Conservation (phyloP, 1,140 invertebrate genomes). For the Elymnias hypermnestra region DNA sequence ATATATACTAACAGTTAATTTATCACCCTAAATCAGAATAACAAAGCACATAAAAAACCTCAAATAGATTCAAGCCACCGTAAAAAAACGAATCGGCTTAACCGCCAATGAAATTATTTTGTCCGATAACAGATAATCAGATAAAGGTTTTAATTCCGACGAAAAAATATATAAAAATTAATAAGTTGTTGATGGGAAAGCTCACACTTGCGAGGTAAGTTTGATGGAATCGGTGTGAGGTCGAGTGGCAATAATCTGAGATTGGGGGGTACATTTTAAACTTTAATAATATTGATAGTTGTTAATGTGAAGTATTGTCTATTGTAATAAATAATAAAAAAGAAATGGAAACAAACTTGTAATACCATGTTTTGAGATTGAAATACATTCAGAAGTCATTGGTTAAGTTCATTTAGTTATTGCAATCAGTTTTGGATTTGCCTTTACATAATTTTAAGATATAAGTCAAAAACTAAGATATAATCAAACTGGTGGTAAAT, state of each 20-base stretch:
- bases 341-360: too few relatives aligned
- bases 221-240: slow-evolving; percentile 23
- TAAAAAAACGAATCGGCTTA: slow-evolving; percentile 62
- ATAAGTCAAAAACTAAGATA: too few relatives aligned
- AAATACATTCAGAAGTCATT: too few relatives aligned
- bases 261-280: slow-evolving; percentile 10
- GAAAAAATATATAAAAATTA: slow-evolving; percentile 43
- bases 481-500: too few relatives aligned
- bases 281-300: slow-evolving; percentile 6
- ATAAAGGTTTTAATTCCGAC: slow-evolving; percentile 57
- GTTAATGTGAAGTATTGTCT: too few relatives aligned
- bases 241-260: slow-evolving; percentile 14
- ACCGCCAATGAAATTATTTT: slow-evolving; percentile 20
- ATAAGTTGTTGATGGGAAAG: slow-evolving; percentile 48
- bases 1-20: too few relatives aligned
- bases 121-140: slow-evolving; percentile 59
- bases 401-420: too few relatives aligned
- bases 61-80: slow-evolving; percentile 35
- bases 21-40: too few relatives aligned
- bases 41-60: slow-evolving; percentile 34
- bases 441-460: too few relatives aligned
- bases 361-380: too few relatives aligned
- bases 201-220: slow-evolving; percentile 39
- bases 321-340: too few relatives aligned
- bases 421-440: too few relatives aligned